These are phyloP conservation scores for Altica lythri DNA, from an alignment of 2,888 invertebrate genomes.

Conservation along the genomic window DNA sequence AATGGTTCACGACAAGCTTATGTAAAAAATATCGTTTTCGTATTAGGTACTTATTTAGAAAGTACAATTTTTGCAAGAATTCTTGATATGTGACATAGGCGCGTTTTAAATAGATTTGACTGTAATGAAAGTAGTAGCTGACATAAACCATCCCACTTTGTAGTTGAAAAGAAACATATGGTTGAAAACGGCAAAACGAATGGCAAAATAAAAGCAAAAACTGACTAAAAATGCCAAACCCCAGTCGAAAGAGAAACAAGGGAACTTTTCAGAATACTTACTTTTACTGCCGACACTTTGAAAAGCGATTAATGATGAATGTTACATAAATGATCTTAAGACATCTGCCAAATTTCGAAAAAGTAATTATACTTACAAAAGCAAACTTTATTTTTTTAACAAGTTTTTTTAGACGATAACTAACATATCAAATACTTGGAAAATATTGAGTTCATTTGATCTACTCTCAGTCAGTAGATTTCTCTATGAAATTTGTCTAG, in stretches of 20 bases:
- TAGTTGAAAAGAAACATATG: conserved; percentile 8
- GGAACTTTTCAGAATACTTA: conserved; percentile 35
- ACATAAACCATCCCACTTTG: not conserved
- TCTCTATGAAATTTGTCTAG: too few relatives aligned
- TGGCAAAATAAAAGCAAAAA: conserved; percentile 22
- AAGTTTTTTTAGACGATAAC: not conserved
- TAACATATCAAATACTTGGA: not conserved
- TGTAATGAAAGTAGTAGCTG: too few relatives aligned
- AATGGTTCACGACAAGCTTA: too few relatives aligned
- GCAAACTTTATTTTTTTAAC: conserved; percentile 22
- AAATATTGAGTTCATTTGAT: conserved; percentile 9
- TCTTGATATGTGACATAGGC: too few relatives aligned
- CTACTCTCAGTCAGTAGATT: too few relatives aligned
- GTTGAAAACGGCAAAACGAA: conserved; percentile 11
- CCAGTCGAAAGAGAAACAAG: conserved; percentile 25
- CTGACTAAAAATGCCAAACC: conserved; percentile 30
- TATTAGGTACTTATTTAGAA: too few relatives aligned
- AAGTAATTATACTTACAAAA: conserved; percentile 38
- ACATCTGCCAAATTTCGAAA: conserved; percentile 37
- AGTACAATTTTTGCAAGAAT: too few relatives aligned
- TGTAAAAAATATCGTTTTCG: too few relatives aligned
- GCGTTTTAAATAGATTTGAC: too few relatives aligned
- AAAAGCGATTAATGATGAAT: conserved; percentile 38
- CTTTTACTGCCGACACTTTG: conserved; percentile 32
- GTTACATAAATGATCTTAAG: conserved; percentile 38